These are phyloP conservation scores for Nasonia longicornis DNA, from an alignment of 1,140 invertebrate species.

Conservation along the genomic window DNA sequence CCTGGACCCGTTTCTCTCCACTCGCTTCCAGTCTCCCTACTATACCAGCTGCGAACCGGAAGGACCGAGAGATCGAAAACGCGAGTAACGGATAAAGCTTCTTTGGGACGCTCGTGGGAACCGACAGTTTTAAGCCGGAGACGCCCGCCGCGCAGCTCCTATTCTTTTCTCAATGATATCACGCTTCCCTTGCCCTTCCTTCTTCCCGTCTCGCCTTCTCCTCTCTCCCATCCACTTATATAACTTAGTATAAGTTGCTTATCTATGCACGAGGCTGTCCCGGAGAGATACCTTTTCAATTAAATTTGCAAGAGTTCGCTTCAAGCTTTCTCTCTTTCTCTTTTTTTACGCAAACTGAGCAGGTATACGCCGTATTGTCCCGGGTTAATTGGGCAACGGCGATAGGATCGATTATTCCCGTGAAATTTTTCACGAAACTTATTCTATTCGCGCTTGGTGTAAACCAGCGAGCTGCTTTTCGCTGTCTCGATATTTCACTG, in stretches of 20 bases:
- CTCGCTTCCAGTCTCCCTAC: neutral
- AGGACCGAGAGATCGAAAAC: conserved; percentile 29
- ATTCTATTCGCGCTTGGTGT: no score
- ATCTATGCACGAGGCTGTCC: conserved; percentile 5
- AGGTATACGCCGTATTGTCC: no score
- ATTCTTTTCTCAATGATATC: conserved; percentile 14
- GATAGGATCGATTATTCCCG: no score
- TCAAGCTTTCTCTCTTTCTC: no score
- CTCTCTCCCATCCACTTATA: conserved; percentile 17
- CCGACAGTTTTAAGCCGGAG: conserved; percentile 26
- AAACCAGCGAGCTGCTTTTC: no score
- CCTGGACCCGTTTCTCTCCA: neutral
- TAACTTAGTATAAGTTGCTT: conserved; percentile 31
- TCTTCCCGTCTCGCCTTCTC: neutral
- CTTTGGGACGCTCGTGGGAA: conserved; percentile 35
- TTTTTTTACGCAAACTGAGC: neutral
- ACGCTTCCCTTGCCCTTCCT: neutral
- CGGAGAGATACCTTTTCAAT: conserved; percentile 1
- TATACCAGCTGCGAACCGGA: neutral
- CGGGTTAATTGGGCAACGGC: no score
- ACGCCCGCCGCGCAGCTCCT: neutral
- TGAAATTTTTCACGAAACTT: no score
- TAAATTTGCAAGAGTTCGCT: conserved; percentile 4
- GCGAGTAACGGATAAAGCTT: conserved; percentile 41
- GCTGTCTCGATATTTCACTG: neutral